phyloP scores from a whole-genome alignment of 2,797 vertebrate species.

The Chanos chanos region DNA sequence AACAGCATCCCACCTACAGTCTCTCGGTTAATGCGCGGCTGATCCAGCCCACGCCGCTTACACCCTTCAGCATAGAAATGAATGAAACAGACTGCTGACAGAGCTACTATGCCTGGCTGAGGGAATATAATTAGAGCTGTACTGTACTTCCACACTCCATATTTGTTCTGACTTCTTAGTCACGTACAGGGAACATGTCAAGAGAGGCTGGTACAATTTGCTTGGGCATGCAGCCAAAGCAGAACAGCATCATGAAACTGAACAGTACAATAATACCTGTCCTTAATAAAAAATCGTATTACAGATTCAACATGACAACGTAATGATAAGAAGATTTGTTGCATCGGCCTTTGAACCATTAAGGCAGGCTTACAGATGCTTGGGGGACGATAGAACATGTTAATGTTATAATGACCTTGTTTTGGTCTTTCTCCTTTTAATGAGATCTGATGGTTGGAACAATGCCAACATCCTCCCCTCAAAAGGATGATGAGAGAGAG shows the following conservation, averaged over 20 bases:
- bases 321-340: too few relatives aligned
- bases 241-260: slow-evolving; percentile 11
- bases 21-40: slow-evolving; percentile 61
- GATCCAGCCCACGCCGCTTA: slow-evolving; percentile 66
- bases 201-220: slow-evolving; percentile 45
- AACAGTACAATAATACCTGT: too few relatives aligned
- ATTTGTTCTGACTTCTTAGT: slow-evolving; percentile 53
- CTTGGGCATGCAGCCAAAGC: slow-evolving; percentile 50
- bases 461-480: too few relatives aligned
- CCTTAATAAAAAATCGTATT: not conserved
- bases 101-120: slow-evolving; percentile 48
- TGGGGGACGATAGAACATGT: too few relatives aligned
- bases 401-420: too few relatives aligned
- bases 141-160: slow-evolving; percentile 61
- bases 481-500: too few relatives aligned
- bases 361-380: too few relatives aligned
- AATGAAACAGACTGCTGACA: slow-evolving; percentile 56
- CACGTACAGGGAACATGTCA: slow-evolving; percentile 38
- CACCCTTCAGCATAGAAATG: slow-evolving; percentile 56
- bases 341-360: too few relatives aligned
- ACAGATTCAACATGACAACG: too few relatives aligned
- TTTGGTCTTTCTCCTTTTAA: too few relatives aligned
- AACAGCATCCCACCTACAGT: slow-evolving; percentile 66
- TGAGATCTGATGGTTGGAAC: too few relatives aligned
- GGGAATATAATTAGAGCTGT: slow-evolving; percentile 60